Conservation (phyloP, 1,140 invertebrate genomes). For the fruit fly (Drosophila melanogaster) region Release_6_plus_ISO1_MT NT_033777.3:21738501-21739000, state of each 20-base stretch:
- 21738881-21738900: constrained; percentile 62
- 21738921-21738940: constrained; percentile 73
- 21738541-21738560: neutral
- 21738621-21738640: constrained; percentile 52
- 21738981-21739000: constrained; percentile 35
- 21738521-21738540: constrained; percentile 1
- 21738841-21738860: neutral
- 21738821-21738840: too few species aligned
- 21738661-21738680: constrained; percentile 2
- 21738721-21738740: neutral
- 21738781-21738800: neutral
- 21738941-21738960: neutral
- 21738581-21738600: constrained; percentile 66
- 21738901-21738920: constrained; percentile 77
- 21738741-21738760: neutral
- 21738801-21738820: neutral
- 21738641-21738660: neutral
- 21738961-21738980: too few species aligned
- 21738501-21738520: neutral
- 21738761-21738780: constrained; percentile 11
- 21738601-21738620: constrained; percentile 67
- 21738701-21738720: constrained; percentile 52
- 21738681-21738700: constrained; percentile 38
- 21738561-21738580: constrained; percentile 76
- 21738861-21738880: too few species aligned